These are phyloP conservation scores for Apeira syringaria DNA, from an alignment of 2,888 invertebrate species.

Conservation along the genomic window DNA sequence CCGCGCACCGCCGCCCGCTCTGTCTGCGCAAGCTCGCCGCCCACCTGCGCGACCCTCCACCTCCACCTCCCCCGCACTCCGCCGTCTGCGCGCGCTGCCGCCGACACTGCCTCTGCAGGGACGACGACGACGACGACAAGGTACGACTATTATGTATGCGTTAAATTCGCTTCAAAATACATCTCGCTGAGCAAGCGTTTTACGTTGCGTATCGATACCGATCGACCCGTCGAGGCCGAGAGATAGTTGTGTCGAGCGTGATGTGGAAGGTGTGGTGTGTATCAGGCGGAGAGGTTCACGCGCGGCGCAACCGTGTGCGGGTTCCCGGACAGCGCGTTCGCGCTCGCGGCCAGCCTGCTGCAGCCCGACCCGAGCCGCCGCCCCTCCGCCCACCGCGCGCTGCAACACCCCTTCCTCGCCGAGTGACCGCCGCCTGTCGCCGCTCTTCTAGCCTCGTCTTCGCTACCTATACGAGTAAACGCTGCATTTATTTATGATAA, in stretches of 20 bases:
- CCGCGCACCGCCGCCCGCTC: constrained; percentile 37
- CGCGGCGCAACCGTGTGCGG: constrained; percentile 45
- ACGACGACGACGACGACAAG: constrained; percentile 38
- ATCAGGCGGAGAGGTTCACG: constrained; percentile 41
- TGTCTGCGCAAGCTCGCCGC: constrained; percentile 29
- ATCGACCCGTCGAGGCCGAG: neutral
- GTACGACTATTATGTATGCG: no score
- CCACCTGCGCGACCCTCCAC: constrained; percentile 22
- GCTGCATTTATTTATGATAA: no score
- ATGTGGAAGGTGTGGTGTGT: neutral
- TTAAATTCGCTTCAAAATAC: neutral
- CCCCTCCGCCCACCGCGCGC: constrained; percentile 88
- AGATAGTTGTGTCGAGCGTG: no score
- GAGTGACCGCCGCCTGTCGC: neutral
- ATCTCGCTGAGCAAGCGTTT: neutral
- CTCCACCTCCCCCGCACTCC: constrained; percentile 27
- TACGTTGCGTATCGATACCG: no score
- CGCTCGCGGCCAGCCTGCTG: constrained; percentile 87
- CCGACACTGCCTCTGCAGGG: constrained; percentile 52
- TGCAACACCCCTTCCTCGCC: constrained; percentile 89
- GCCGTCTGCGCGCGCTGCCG: constrained; percentile 34
- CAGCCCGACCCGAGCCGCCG: constrained; percentile 91
- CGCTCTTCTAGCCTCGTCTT: no score
- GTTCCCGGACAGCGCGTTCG: constrained; percentile 89
- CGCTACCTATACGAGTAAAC: no score